Evolutionary conservation across 2,888 invertebrate genomes (phyloP).

Genomic region (Dione vanillae): DNA sequence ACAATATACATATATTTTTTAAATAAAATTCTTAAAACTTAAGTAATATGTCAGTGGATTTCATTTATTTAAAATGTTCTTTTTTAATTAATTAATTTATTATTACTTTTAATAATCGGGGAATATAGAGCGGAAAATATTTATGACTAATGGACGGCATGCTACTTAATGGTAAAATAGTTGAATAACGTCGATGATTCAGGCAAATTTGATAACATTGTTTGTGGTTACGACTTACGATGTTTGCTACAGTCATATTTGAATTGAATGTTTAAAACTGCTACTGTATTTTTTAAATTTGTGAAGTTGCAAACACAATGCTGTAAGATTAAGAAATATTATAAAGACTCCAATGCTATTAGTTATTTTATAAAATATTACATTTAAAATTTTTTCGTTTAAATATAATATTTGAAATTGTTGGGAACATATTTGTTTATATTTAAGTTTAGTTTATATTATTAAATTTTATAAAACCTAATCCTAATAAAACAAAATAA

Average conservation of each 20-base stretch:
- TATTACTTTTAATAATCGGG: neutral
- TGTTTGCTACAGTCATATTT: constrained; percentile 2
- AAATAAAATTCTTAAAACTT: too few relatives aligned
- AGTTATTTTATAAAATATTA: too few relatives aligned
- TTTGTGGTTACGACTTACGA: constrained; percentile 35
- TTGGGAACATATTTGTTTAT: too few relatives aligned
- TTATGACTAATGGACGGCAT: constrained; percentile 33
- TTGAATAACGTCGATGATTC: constrained; percentile 37
- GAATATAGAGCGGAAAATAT: constrained; percentile 21
- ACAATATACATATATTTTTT: too few relatives aligned
- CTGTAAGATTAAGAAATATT: neutral
- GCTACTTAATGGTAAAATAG: constrained; percentile 11
- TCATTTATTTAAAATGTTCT: too few relatives aligned
- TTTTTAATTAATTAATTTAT: neutral
- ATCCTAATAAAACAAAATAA: too few relatives aligned
- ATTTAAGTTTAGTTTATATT: too few relatives aligned
- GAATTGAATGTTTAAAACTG: neutral
- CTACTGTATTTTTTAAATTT: constrained; percentile 28
- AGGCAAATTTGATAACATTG: constrained; percentile 41
- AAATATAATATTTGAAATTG: too few relatives aligned
- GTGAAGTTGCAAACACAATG: constrained; percentile 21
- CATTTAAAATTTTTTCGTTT: too few relatives aligned
- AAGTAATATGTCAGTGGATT: too few relatives aligned
- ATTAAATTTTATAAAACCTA: too few relatives aligned
- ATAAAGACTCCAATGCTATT: neutral